Conservation (phyloP, 2,113 vertebrate species). For the Seriola rivoliana region DNA sequence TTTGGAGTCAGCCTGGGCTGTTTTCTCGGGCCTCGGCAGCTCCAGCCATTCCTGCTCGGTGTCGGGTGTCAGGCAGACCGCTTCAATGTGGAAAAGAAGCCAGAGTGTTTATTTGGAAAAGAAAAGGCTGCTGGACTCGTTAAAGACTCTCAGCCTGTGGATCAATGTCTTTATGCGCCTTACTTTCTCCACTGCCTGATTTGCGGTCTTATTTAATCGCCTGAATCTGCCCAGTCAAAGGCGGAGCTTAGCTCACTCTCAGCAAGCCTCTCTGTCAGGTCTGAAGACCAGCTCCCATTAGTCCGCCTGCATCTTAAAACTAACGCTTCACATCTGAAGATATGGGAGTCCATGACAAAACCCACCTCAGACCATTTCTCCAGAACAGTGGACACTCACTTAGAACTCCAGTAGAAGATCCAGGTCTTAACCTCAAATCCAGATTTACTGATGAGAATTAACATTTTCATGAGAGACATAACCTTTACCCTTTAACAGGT, state of each 20-base stretch:
- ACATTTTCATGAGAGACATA: background rate
- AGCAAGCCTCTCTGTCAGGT: conserved; percentile 13
- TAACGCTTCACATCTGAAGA: background rate
- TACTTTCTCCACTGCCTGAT: conserved; percentile 8
- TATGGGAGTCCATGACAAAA: no score
- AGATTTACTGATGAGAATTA: background rate
- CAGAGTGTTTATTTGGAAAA: conserved; percentile 7
- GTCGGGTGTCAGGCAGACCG: conserved; percentile 67
- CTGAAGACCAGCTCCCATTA: background rate
- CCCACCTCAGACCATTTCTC: background rate
- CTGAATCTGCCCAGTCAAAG: conserved; percentile 17
- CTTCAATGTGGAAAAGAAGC: conserved; percentile 9
- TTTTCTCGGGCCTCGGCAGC: conserved; percentile 64
- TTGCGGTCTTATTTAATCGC: conserved; percentile 28
- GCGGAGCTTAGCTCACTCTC: conserved; percentile 51
- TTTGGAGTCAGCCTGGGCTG: conserved; percentile 39
- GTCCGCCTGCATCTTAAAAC: background rate
- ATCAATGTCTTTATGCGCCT: background rate
- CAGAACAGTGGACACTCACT: no score
- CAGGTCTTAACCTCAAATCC: background rate
- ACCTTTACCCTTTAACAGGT: background rate
- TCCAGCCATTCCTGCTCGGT: conserved; percentile 71
- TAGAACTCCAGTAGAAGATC: background rate
- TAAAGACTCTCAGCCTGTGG: background rate
- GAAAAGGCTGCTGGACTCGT: background rate